Base-by-base conservation (phyloP, 2,888 invertebrate genomes). In the Drosophila anomelani region DNA sequence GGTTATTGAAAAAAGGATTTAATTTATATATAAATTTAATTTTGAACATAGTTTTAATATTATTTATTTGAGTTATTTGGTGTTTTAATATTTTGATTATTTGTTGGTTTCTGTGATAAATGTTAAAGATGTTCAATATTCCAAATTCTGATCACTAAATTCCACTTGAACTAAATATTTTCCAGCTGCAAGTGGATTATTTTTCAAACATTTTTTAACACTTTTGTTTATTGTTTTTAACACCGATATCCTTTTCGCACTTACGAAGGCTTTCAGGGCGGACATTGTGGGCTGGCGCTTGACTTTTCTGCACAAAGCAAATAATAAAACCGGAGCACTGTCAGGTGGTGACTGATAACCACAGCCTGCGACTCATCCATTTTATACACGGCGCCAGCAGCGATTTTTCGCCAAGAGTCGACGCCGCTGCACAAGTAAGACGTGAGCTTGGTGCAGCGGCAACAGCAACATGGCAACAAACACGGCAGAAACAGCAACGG, bases 341-440 rank as follows among this genome's bases (percentile, higher is more conserved):
- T 85, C 77, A 88, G 90, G 86, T 81, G 89, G 81, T 85, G 90
- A 91, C 92, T 92, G 92, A 92, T 92, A 91, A 90, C 88, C 89
- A 82, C 76, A 79, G 79, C 81, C 84, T 84, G 85, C 78, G 84
- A 86, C 86, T 90, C 91, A 91, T 90, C 89, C 87, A 79, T 91
- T 92, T 92, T 92, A 92, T 92, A 92, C 89, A 72, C 78, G 72
- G 61, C 75, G 71, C 63, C 55, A 57, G 41, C 47, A 60, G 60
- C 47, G 47, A 15, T 41, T 61, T 41, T 61, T 53, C 29, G 59
- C 53, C 34, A 34, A 43, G 44, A 69, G 69, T 46, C 59, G 62
- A 43, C 71, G 43, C 47, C 47, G 70, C 70, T 70, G 54, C 60
- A 53, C 60, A 38, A 47, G 61, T 55, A 36, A 70, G 58, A 73